Evolutionary conservation across 2,797 vertebrate species (phyloP).

Genomic region (Fistularia commersonii): DNA sequence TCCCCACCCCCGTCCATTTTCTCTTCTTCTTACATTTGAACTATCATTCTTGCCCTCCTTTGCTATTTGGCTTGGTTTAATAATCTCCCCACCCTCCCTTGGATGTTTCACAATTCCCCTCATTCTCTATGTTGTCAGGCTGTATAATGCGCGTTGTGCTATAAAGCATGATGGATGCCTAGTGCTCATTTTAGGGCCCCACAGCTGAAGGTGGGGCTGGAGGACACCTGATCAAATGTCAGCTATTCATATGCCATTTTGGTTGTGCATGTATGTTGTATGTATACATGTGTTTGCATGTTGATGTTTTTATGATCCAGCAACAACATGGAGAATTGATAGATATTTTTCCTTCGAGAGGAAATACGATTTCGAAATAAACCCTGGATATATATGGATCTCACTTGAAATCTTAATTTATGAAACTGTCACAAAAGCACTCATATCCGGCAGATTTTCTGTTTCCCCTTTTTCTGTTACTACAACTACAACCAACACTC

Average conservation of each 20-base stretch:
- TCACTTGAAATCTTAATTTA: no score
- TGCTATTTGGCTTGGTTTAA: slow-evolving; percentile 40
- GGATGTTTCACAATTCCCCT: slow-evolving; percentile 12
- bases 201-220: slow-evolving; percentile 41
- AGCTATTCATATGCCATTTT: slow-evolving; percentile 19
- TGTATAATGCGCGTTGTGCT: slow-evolving; percentile 49
- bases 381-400: no score
- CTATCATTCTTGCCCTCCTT: slow-evolving; percentile 13
- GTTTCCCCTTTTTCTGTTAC: no score
- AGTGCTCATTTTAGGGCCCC: slow-evolving; percentile 56
- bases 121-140: slow-evolving; percentile 39
- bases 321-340: background rate
- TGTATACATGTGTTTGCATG: background rate
- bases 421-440: no score
- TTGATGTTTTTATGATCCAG: background rate
- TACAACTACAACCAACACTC: no score
- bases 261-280: background rate
- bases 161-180: slow-evolving; percentile 67
- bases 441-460: no score
- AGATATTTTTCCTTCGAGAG: background rate
- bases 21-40: slow-evolving; percentile 11
- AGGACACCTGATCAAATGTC: slow-evolving; percentile 63
- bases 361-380: no score
- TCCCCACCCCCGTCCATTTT: background rate
- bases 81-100: slow-evolving; percentile 16